These are phyloP conservation scores for Varroa destructor DNA, from an alignment of 1,140 invertebrate species.

Conservation along the genomic window DNA sequence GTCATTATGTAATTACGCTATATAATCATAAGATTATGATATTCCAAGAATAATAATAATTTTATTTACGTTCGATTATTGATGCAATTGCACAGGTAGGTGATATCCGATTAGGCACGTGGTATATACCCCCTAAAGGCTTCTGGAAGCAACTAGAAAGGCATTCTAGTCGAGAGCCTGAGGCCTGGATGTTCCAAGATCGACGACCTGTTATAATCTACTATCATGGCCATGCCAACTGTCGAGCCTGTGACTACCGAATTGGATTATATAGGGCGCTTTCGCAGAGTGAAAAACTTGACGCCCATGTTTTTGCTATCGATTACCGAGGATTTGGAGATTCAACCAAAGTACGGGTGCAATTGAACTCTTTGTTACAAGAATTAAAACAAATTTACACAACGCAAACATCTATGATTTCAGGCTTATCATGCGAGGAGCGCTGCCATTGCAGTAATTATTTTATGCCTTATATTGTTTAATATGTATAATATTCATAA, in stretches of 20 bases:
- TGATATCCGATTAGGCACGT: conserved; percentile 11
- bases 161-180: background rate
- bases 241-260: conserved; percentile 60
- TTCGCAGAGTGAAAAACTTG: conserved; percentile 45
- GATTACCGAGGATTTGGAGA: conserved; percentile 87
- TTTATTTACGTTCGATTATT: background rate
- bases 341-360: conserved; percentile 46
- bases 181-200: conserved; percentile 27
- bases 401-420: too few species aligned
- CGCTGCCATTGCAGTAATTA: too few species aligned
- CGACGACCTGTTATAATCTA: conserved; percentile 55
- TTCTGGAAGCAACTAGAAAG: background rate
- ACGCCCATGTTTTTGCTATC: conserved; percentile 72
- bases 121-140: conserved; percentile 25
- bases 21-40: too few species aligned
- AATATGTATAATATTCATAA: too few species aligned
- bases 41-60: too few species aligned
- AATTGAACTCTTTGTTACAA: background rate
- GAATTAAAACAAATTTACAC: background rate
- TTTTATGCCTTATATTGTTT: too few species aligned
- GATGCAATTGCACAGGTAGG: background rate
- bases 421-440: too few species aligned
- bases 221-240: conserved; percentile 75
- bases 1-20: too few species aligned
- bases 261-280: conserved; percentile 69